A percentile compares a stretch with the other conserved stretches of the same genome.
Conservation (phyloP, 2,888 invertebrate genomes). For the Meghimatium bilineatum region DNA sequence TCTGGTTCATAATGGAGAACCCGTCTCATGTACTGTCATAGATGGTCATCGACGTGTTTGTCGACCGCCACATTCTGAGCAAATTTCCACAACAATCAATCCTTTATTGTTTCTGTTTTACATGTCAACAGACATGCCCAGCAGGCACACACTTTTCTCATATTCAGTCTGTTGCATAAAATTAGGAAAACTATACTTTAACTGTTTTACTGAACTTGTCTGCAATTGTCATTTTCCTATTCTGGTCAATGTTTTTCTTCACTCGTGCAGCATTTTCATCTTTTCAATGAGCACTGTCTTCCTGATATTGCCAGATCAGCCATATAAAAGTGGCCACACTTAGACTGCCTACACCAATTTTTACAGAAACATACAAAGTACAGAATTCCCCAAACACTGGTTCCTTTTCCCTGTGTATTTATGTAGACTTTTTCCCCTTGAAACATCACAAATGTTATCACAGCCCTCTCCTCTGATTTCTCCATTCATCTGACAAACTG, state of each 20-base stretch:
- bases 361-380: background rate
- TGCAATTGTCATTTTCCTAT: background rate
- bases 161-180: slow-evolving; percentile 6
- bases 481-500: background rate
- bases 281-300: background rate
- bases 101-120: background rate
- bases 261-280: background rate
- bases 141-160: too few species aligned
- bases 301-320: background rate
- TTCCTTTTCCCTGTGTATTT: slow-evolving; percentile 4
- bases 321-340: background rate
- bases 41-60: too few species aligned
- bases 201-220: background rate
- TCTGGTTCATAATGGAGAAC: too few species aligned
- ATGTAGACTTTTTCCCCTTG: background rate
- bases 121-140: background rate
- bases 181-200: background rate
- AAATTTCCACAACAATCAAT: background rate
- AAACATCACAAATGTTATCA: background rate
- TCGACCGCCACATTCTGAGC: too few species aligned
- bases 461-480: background rate
- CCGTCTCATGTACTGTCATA: too few species aligned
- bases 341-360: background rate
- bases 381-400: background rate
- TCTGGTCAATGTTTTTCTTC: slow-evolving; percentile 3